A percentile compares a stretch with the other conserved stretches of the same genome.
Evolutionary conservation across 1,140 invertebrate genomes (phyloP).

Genomic region (Helicoverpa armigera): DNA sequence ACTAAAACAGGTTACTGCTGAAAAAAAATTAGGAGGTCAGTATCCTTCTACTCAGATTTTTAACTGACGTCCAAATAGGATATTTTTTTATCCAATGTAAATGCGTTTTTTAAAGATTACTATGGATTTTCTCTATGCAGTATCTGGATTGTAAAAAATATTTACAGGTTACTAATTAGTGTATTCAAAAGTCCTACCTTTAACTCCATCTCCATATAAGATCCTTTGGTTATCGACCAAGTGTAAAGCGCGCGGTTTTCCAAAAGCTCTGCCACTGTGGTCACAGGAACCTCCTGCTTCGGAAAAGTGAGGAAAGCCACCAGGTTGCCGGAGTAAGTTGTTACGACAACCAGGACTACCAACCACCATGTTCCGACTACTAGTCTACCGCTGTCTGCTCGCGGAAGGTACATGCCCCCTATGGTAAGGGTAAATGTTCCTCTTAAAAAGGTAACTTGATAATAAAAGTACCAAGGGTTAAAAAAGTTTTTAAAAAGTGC

Average conservation of each 20-base stretch:
- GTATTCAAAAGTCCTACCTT: slow-evolving; percentile 57
- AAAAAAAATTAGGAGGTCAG: no score
- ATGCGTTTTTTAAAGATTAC: no score
- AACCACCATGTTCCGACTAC: slow-evolving; percentile 97
- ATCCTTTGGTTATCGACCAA: slow-evolving; percentile 92
- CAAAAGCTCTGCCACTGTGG: slow-evolving; percentile 91
- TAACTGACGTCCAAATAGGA: no score
- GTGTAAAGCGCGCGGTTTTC: slow-evolving; percentile 88
- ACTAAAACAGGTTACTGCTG: no score
- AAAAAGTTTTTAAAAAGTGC: no score
- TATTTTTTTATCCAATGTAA: no score
- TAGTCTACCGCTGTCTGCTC: slow-evolving; percentile 94
- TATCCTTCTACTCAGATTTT: no score
- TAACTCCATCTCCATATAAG: slow-evolving; percentile 91
- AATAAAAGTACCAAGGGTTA: not conserved
- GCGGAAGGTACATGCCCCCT: slow-evolving; percentile 95
- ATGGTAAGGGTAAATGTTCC: slow-evolving; percentile 14
- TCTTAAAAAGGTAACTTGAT: not conserved
- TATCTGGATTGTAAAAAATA: no score
- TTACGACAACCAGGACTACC: slow-evolving; percentile 95
- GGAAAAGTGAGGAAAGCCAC: slow-evolving; percentile 98
- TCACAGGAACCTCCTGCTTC: slow-evolving; percentile 92
- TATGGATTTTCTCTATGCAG: no score
- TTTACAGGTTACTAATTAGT: not conserved
- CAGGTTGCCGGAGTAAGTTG: slow-evolving; percentile 97